These are phyloP conservation scores for Montipora capricornis DNA, from an alignment of 64 coral and sea anemone genomes.

Conservation along the genomic window DNA sequence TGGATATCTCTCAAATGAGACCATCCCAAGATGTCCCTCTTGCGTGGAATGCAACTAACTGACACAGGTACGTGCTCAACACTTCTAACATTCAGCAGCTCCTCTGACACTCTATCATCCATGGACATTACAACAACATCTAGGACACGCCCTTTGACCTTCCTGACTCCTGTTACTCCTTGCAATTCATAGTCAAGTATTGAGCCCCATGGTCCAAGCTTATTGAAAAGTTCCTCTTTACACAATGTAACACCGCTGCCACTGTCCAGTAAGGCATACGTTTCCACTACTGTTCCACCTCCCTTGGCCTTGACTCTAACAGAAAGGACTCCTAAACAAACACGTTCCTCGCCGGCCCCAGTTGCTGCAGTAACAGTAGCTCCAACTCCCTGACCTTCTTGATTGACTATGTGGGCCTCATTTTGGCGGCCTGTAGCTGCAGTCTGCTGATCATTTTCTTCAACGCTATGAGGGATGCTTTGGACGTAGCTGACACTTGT, in stretches of 20 bases:
- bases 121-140: constrained; percentile 16
- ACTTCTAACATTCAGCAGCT: constrained; percentile 1
- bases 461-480: neutral
- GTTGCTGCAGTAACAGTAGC: neutral
- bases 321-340: neutral
- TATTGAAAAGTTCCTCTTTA: constrained; percentile 37
- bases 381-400: neutral
- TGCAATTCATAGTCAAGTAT: constrained; percentile 25
- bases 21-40: neutral
- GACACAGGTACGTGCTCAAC: constrained; percentile 30
- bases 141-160: neutral
- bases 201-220: constrained; percentile 25
- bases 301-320: neutral
- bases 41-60: neutral
- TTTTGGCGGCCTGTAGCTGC: constrained; percentile 10
- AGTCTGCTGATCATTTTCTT: neutral
- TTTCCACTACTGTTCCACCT: neutral
- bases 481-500: neutral
- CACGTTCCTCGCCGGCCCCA: neutral
- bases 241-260: constrained; percentile 70
- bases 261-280: constrained; percentile 78
- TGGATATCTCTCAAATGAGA: constrained; percentile 24
- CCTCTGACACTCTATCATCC: neutral
- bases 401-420: neutral
- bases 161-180: constrained; percentile 50